phyloP scores from a whole-genome alignment of 2,113 vertebrate species.

The Myrmecobius fasciatus region DNA sequence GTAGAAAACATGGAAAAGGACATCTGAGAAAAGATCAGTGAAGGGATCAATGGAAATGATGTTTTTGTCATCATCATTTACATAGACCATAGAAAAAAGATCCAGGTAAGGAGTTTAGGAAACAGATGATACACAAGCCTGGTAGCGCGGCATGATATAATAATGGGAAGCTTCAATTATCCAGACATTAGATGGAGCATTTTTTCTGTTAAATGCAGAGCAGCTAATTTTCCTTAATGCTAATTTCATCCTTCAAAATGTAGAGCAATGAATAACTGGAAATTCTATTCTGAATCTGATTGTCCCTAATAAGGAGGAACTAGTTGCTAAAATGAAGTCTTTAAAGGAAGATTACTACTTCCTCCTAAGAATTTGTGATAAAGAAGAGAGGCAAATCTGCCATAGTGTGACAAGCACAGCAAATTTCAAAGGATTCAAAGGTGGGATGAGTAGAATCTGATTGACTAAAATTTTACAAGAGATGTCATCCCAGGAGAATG shows the following conservation, averaged over 20 bases:
- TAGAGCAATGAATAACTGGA: background rate
- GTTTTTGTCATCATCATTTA: background rate
- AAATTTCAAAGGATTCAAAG: background rate
- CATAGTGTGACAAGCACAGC: background rate
- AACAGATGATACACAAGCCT: background rate
- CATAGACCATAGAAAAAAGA: background rate
- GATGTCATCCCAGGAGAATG: background rate
- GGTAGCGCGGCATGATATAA: background rate
- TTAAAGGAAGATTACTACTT: background rate
- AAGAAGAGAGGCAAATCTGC: background rate
- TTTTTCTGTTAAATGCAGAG: background rate
- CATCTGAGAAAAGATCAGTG: background rate
- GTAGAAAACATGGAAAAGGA: background rate
- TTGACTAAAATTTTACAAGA: background rate
- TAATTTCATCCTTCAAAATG: background rate
- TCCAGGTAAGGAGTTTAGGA: background rate
- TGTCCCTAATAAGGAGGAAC: background rate
- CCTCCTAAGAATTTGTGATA: background rate
- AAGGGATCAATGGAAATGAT: background rate
- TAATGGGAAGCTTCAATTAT: background rate
- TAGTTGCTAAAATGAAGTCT: background rate
- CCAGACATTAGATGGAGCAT: background rate
- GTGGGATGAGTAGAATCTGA: background rate
- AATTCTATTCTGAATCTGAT: slow-evolving; percentile 3
- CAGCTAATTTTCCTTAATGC: background rate